A percentile compares a stretch with the other conserved stretches of the same genome.
These are phyloP conservation scores for Alcis repandata DNA, from an alignment of 2,888 invertebrate genomes.

Conservation along the genomic window DNA sequence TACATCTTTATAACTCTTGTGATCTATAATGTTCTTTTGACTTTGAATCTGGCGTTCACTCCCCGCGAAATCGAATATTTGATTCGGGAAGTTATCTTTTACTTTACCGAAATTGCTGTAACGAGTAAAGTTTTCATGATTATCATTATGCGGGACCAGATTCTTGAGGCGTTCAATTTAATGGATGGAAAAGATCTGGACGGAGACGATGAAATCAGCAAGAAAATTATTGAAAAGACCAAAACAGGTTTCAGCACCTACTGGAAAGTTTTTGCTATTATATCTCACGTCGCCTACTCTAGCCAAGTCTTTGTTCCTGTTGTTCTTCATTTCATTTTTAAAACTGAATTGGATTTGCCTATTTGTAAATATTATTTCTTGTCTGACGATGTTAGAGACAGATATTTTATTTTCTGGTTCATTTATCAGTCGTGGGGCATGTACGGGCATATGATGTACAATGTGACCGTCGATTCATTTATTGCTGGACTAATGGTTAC, in stretches of 20 bases:
- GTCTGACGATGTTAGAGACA: slow-evolving; percentile 57
- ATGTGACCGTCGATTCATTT: slow-evolving; percentile 68
- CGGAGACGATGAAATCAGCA: slow-evolving; percentile 56
- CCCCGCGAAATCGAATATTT: slow-evolving; percentile 67
- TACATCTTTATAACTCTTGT: slow-evolving; percentile 60
- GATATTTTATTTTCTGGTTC: slow-evolving; percentile 62
- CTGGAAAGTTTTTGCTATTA: slow-evolving; percentile 54
- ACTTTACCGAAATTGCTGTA: slow-evolving; percentile 66
- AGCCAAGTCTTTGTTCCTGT: slow-evolving; percentile 60
- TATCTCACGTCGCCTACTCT: slow-evolving; percentile 59
- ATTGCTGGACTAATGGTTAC: slow-evolving; percentile 66
- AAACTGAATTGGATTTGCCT: slow-evolving; percentile 62
- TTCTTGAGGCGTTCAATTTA: slow-evolving; percentile 61
- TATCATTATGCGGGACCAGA: slow-evolving; percentile 60
- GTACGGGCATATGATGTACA: slow-evolving; percentile 73
- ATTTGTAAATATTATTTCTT: slow-evolving; percentile 76
- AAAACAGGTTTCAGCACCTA: slow-evolving; percentile 55
- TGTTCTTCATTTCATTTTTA: slow-evolving; percentile 56
- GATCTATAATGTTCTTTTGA: slow-evolving; percentile 64
- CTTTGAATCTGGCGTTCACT: slow-evolving; percentile 67
- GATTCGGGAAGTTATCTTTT: slow-evolving; percentile 71
- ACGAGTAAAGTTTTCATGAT: slow-evolving; percentile 68
- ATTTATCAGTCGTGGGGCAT: slow-evolving; percentile 71
- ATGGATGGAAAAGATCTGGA: slow-evolving; percentile 66
- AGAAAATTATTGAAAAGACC: slow-evolving; percentile 54